phyloP scores from a whole-genome alignment of 2,113 vertebrate genomes.

The Australoheros scitulus region DNA sequence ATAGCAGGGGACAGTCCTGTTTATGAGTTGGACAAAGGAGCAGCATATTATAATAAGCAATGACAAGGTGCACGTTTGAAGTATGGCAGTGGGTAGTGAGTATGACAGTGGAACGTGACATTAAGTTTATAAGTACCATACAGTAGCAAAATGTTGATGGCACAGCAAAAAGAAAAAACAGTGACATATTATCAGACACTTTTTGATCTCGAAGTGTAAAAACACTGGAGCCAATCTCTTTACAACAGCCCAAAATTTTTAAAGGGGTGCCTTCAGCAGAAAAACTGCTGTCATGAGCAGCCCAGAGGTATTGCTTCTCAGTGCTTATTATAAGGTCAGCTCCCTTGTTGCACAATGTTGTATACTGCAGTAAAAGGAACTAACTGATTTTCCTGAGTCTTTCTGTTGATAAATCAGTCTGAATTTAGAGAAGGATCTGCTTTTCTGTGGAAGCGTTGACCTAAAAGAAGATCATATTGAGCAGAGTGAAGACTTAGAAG shows the following conservation, averaged over 20 bases:
- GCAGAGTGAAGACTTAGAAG: background rate
- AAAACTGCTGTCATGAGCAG: background rate
- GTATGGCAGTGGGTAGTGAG: background rate
- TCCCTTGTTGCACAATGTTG: slow-evolving; percentile 2
- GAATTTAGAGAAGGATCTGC: background rate
- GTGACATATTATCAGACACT: background rate
- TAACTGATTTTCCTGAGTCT: background rate
- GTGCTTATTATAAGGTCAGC: slow-evolving; percentile 5
- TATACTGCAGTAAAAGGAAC: background rate
- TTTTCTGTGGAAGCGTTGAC: background rate
- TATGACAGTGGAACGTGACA: background rate
- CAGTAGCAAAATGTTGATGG: background rate
- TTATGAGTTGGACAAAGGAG: background rate
- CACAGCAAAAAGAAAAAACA: background rate
- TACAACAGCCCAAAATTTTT: background rate
- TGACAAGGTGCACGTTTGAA: background rate
- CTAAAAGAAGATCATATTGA: background rate
- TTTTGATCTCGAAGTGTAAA: background rate
- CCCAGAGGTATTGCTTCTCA: background rate
- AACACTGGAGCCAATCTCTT: background rate
- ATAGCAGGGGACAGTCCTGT: background rate
- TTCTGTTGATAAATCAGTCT: background rate
- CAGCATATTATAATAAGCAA: background rate
- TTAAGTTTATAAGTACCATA: background rate
- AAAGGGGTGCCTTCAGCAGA: background rate